Percentiles rank a stretch among this genome's conserved stretches.
Evolutionary conservation across 2,113 vertebrate species (phyloP).

Genomic region (Dendrocopos noguchii): DNA sequence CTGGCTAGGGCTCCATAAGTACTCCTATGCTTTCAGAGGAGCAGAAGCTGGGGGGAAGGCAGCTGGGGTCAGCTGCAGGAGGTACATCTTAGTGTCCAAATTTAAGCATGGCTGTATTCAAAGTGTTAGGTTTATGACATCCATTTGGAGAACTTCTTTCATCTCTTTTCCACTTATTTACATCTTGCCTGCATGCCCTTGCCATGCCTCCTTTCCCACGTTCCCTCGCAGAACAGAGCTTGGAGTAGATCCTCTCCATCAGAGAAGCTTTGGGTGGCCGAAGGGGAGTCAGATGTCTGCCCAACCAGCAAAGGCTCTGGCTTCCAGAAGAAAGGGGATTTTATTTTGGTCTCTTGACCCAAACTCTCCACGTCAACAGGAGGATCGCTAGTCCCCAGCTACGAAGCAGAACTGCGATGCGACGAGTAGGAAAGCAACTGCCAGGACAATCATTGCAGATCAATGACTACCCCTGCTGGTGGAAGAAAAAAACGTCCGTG

Average conservation of each 20-base stretch:
- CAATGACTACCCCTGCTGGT: conserved; percentile 69
- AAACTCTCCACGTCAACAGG: not conserved
- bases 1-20: not conserved
- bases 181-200: not conserved
- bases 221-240: not conserved
- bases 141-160: not conserved
- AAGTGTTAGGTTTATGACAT: not conserved
- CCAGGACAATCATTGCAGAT: conserved; percentile 27
- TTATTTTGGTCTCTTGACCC: not conserved
- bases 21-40: not conserved
- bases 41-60: not conserved
- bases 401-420: not conserved
- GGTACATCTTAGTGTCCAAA: not conserved
- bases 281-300: not conserved
- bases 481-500: not conserved
- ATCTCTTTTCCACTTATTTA: not conserved
- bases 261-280: not conserved
- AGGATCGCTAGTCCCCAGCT: not conserved
- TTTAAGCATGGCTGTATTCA: not conserved
- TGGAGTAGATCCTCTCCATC: not conserved
- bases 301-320: fast-evolving
- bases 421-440: not conserved
- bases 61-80: not conserved
- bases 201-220: not conserved
- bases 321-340: not conserved